A percentile compares a stretch with the other conserved stretches of the same genome.
Conservation (phyloP, 30 jellyfish, hydroid and myxozoan species). For the Rhopilema esculentum region DNA sequence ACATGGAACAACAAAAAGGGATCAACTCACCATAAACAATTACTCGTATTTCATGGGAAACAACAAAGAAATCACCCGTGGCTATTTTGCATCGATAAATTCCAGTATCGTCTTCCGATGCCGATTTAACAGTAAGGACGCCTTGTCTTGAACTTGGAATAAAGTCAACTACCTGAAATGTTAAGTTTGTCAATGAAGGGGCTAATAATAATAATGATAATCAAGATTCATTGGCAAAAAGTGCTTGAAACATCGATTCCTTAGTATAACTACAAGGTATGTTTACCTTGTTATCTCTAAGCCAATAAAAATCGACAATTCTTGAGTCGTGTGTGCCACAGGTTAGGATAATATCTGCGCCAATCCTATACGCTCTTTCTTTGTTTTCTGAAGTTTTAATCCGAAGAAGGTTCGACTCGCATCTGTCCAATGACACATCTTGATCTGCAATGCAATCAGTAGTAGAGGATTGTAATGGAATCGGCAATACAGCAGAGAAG, state of each 20-base stretch:
- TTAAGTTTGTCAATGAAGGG: too few relatives aligned
- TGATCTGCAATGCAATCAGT: slow-evolving; percentile 40
- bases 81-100: slow-evolving; percentile 45
- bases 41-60: slow-evolving; percentile 46
- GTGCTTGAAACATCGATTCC: too few relatives aligned
- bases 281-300: slow-evolving; percentile 46
- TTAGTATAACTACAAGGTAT: background rate
- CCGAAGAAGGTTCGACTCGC: slow-evolving; percentile 25
- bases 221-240: background rate
- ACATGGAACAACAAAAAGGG: background rate
- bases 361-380: slow-evolving; percentile 50
- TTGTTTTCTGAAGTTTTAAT: background rate
- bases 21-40: slow-evolving; percentile 64
- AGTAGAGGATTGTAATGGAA: too few relatives aligned
- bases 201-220: background rate
- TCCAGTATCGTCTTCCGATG: slow-evolving; percentile 48
- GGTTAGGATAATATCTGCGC: slow-evolving; percentile 36
- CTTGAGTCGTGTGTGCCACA: slow-evolving; percentile 42
- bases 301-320: slow-evolving; percentile 58
- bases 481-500: too few relatives aligned
- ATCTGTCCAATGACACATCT: slow-evolving; percentile 38
- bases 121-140: slow-evolving; percentile 8
- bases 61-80: slow-evolving; percentile 62
- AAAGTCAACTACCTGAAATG: slow-evolving; percentile 45
- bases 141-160: slow-evolving; percentile 60